Percentiles rank a stretch among this genome's conserved stretches.
These are phyloP conservation scores for Glyphotaelius pellucidus DNA, from an alignment of 2,888 invertebrate genomes.

Conservation along the genomic window DNA sequence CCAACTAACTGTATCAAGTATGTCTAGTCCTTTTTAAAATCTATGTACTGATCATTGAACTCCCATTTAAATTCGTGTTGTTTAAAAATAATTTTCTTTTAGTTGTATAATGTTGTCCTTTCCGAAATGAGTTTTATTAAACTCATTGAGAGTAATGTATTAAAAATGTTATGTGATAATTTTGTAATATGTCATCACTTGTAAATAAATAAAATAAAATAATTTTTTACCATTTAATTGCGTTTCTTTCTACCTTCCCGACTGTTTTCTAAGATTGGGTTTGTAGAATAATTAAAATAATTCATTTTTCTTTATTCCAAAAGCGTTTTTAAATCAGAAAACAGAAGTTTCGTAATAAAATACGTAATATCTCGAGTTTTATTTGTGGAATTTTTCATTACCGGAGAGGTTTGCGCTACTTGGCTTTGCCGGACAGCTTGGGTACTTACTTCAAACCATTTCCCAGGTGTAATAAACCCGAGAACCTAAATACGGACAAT, in stretches of 20 bases:
- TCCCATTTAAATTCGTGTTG: no score
- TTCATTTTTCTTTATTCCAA: background rate
- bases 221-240: no score
- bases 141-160: no score
- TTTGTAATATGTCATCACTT: no score
- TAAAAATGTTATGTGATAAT: no score
- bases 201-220: no score
- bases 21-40: no score
- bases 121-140: no score
- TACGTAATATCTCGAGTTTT: background rate
- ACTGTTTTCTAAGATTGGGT: background rate
- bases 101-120: no score
- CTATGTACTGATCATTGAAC: no score
- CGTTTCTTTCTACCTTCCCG: background rate
- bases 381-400: background rate
- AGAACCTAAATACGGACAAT: background rate
- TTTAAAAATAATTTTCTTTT: no score
- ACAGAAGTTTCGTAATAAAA: background rate
- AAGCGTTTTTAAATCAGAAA: background rate
- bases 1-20: no score
- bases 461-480: background rate
- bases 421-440: background rate
- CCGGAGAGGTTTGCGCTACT: background rate
- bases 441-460: background rate
- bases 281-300: background rate